phyloP scores from a whole-genome alignment of 2,797 vertebrate species.

The Chloroceryle inda region DNA sequence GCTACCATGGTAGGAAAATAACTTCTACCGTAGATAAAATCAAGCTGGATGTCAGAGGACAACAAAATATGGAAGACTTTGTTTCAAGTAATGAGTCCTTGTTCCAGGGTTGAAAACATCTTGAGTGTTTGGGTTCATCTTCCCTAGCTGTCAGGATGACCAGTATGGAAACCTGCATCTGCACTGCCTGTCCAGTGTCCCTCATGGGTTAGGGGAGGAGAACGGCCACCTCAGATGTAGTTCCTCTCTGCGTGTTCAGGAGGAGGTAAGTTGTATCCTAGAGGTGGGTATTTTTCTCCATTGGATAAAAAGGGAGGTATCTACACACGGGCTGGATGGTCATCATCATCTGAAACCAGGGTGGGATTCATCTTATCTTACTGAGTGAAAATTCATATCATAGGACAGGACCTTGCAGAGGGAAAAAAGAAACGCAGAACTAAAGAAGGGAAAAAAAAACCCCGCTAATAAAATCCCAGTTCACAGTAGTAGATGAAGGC shows the following conservation, averaged over 20 bases:
- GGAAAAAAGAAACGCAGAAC: background rate
- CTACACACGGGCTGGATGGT: background rate
- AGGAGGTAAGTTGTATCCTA: background rate
- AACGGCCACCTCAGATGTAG: background rate
- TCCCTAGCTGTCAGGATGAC: background rate
- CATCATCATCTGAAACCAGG: background rate
- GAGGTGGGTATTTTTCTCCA: background rate
- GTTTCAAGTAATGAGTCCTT: background rate
- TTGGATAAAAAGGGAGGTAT: background rate
- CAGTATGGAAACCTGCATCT: background rate
- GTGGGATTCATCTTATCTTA: background rate
- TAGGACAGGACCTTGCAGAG: background rate
- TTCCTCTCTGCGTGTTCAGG: background rate
- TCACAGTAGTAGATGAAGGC: background rate
- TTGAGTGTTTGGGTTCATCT: background rate
- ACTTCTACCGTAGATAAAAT: background rate
- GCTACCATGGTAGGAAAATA: background rate
- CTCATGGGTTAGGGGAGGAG: fast-evolving
- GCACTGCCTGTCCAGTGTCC: background rate
- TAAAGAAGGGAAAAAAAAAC: background rate
- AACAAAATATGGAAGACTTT: background rate
- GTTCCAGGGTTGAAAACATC: background rate
- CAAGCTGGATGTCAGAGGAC: background rate
- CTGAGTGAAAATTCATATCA: background rate
- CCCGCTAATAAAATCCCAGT: background rate